Base-by-base conservation (phyloP, 2,888 invertebrate genomes). In the Drosophila buzzatii region DNA sequence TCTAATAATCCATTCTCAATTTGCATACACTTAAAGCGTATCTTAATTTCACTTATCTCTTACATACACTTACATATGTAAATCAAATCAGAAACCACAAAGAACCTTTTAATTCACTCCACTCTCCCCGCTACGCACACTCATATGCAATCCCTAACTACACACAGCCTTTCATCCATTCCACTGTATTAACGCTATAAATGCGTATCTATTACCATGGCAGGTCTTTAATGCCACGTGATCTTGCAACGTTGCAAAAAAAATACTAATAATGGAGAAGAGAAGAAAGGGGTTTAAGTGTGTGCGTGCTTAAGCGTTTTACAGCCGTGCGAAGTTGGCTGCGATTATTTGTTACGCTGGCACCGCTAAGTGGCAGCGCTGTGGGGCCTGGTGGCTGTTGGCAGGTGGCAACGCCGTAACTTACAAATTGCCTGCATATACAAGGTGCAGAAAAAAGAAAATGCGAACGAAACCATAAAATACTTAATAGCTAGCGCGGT, bases 391-490 rank as follows among this genome's bases (percentile, higher is more conserved):
- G 2, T 35, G 47, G 18, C 35, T 53, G 53, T 37, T 27, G 23
- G 53, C 37, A 39, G 37, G 58, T 64, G 70, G 58, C 69, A 69
- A 58, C 55, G 39, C 23, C 51, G 56, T n/a, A 44, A 18, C 39
- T 60, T 39, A 45, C 51, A 66, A 61, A 53, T 66, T 59, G 51
- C 51, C 42, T 7, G 44, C 61, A 61, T 23, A 42, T 33, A 20
- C 61, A 70, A 81, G 72, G 76, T 82, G 88, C 72, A 72, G 73
- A 73, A 76, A 69, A 71, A 33, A 37, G 37, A 35, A 49, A 33
- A 27, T 27, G 39, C 61, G 53, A 69, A 71, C 62, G 88, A 86
- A 86, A 84, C 86, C 89, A 88, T 86, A 88, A 82, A 86, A 82
- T 80, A 75, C 73, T 72, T 83, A 83, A 78, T 78, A 71, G 70